These are phyloP conservation scores for Ectropis grisescens DNA, from an alignment of 1,140 invertebrate genomes.

Conservation along the genomic window DNA sequence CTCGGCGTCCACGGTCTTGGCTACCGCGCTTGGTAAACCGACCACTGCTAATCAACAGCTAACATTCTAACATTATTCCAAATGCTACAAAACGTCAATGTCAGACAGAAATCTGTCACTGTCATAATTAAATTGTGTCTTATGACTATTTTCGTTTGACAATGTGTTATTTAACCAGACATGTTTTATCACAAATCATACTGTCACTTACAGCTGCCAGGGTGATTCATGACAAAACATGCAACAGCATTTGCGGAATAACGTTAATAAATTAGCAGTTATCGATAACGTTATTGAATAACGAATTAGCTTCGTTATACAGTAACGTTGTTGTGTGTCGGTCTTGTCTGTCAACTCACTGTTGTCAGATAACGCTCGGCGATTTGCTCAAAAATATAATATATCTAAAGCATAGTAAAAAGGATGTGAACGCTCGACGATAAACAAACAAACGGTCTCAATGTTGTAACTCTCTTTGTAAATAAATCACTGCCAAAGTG, in stretches of 20 bases:
- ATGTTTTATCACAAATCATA: no score
- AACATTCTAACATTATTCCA: neutral
- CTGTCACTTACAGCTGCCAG: no score
- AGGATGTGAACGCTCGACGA: no score
- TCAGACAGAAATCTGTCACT: no score
- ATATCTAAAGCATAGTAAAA: no score
- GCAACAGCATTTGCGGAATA: no score
- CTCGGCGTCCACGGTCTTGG: slow-evolving; percentile 27
- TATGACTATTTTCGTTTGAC: no score
- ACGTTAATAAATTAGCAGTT: no score
- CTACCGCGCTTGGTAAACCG: slow-evolving; percentile 53
- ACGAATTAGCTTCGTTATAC: neutral
- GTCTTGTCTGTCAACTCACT: slow-evolving; percentile 5
- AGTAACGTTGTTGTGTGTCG: slow-evolving; percentile 2
- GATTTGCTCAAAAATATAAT: no score
- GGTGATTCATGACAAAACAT: no score
- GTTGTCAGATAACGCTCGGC: neutral
- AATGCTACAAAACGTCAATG: neutral
- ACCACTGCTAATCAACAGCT: slow-evolving; percentile 6
- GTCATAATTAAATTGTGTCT: no score
- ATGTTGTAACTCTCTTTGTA: slow-evolving; percentile 63
- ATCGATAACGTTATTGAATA: neutral
- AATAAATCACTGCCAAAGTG: slow-evolving; percentile 66
- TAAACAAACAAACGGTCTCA: slow-evolving; percentile 29
- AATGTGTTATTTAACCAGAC: no score